phyloP scores from a whole-genome alignment of 2,113 vertebrate genomes.

The Empidonax alnorum region DNA sequence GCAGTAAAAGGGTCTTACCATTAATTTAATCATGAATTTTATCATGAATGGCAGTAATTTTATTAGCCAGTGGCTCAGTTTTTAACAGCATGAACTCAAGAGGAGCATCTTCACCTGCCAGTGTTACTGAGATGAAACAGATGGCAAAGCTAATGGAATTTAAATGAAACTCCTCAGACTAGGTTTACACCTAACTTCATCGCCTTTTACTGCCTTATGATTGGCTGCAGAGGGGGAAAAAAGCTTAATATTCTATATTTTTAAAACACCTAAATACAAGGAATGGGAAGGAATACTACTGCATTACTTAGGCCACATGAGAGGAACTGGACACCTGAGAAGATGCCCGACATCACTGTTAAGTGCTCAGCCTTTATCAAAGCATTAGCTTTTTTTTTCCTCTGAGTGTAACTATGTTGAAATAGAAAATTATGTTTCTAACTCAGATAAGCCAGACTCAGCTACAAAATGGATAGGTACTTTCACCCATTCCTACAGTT shows the following conservation, averaged over 20 bases:
- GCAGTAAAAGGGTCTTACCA: not conserved
- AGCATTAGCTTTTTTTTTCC: not conserved
- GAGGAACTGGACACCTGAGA: not conserved
- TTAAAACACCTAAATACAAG: not conserved
- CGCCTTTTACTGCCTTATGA: not conserved
- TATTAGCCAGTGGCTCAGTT: not conserved
- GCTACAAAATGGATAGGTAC: not conserved
- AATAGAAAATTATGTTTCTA: not conserved
- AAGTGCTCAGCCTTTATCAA: not conserved
- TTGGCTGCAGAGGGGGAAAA: not conserved
- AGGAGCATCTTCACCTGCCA: constrained; percentile 15
- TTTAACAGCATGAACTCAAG: not conserved
- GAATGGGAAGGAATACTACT: not conserved
- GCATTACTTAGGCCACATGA: not conserved
- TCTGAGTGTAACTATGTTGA: not conserved
- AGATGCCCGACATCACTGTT: not conserved
- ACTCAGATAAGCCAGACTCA: not conserved
- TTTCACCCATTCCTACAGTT: not conserved
- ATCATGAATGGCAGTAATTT: not conserved
- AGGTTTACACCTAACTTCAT: not conserved
- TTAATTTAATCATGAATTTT: not conserved
- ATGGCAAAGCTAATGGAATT: constrained; percentile 30
- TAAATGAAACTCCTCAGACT: constrained; percentile 14
- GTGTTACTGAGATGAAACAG: constrained; percentile 5
- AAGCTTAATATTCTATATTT: not conserved